Evolutionary conservation across 2,888 invertebrate genomes (phyloP).

Genomic region (Andrena marginata): DNA sequence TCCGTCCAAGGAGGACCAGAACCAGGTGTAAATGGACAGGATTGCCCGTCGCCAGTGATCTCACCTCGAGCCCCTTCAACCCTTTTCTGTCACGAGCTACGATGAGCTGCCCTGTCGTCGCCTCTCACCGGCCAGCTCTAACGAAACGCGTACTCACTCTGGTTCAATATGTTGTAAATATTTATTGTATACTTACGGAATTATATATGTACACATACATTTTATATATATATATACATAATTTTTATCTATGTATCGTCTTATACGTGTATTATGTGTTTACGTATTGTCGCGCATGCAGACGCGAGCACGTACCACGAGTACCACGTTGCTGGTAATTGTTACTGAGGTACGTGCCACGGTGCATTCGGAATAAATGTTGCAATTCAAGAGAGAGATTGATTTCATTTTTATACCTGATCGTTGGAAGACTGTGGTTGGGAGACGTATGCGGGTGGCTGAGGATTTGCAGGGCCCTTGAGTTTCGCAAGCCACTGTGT

Average conservation of each 20-base stretch:
- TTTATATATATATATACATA: conserved; percentile 28
- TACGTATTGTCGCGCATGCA: conserved; percentile 40
- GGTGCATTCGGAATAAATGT: conserved; percentile 73
- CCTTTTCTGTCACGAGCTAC: conserved; percentile 35
- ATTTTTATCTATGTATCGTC: conserved; percentile 27
- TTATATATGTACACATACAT: conserved; percentile 3
- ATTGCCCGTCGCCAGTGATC: conserved; percentile 63
- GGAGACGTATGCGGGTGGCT: background rate
- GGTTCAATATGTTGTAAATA: conserved; percentile 79
- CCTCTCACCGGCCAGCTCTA: conserved; percentile 45
- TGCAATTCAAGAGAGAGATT: conserved; percentile 66
- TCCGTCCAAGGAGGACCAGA: conserved; percentile 75
- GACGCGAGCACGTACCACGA: conserved; percentile 26
- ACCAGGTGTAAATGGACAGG: conserved; percentile 62
- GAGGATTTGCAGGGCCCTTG: background rate
- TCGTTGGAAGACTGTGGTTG: background rate
- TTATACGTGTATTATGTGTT: conserved; percentile 36
- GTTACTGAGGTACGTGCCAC: conserved; percentile 51
- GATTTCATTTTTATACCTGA: conserved; percentile 2
- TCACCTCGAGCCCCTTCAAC: conserved; percentile 59
- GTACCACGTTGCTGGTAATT: conserved; percentile 45
- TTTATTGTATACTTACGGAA: conserved; percentile 73
- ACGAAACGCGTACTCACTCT: conserved; percentile 68
- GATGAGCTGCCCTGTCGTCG: conserved; percentile 55
- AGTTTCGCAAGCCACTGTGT: no score